Percentiles rank a stretch among this genome's conserved stretches.
Evolutionary conservation across 2,113 vertebrate genomes (phyloP).

Genomic region (Pseudolaguvia tuberculata): DNA sequence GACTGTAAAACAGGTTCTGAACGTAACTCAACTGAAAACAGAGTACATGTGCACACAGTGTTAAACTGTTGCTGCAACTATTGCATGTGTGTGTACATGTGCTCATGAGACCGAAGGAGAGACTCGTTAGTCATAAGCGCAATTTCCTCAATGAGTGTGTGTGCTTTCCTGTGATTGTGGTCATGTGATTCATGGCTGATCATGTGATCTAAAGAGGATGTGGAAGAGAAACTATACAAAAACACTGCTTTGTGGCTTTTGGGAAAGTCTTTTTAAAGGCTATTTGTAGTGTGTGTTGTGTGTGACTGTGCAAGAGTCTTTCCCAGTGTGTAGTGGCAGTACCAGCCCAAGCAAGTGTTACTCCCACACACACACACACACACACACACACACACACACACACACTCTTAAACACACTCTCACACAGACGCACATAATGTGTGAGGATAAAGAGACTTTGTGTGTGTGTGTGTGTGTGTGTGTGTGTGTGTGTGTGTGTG

Average conservation of each 20-base stretch:
- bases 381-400: constrained; percentile 24
- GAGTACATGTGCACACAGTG: neutral
- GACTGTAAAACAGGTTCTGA: neutral
- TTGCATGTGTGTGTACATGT: neutral
- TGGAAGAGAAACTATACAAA: constrained; percentile 54
- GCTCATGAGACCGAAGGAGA: neutral
- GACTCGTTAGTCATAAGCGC: neutral
- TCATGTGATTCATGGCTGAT: constrained; percentile 49
- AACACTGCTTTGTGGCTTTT: constrained; percentile 74
- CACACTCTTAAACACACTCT: constrained; percentile 24
- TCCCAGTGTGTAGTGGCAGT: constrained; percentile 42
- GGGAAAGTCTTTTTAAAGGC: constrained; percentile 60
- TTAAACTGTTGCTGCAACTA: no score
- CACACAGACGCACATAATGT: constrained; percentile 29
- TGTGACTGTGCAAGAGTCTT: constrained; percentile 37
- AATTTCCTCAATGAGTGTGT: neutral
- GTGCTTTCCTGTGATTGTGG: neutral
- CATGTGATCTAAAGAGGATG: constrained; percentile 60
- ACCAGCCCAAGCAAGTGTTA: constrained; percentile 42
- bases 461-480: constrained; percentile 20
- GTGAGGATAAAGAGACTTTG: constrained; percentile 47
- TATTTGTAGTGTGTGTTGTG: neutral
- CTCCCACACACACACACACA: constrained; percentile 25
- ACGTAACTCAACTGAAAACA: neutral
- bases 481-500: constrained; percentile 38